Base-by-base conservation (phyloP, 2,888 invertebrate species). In the Chaetogeoica ovagalla region DNA sequence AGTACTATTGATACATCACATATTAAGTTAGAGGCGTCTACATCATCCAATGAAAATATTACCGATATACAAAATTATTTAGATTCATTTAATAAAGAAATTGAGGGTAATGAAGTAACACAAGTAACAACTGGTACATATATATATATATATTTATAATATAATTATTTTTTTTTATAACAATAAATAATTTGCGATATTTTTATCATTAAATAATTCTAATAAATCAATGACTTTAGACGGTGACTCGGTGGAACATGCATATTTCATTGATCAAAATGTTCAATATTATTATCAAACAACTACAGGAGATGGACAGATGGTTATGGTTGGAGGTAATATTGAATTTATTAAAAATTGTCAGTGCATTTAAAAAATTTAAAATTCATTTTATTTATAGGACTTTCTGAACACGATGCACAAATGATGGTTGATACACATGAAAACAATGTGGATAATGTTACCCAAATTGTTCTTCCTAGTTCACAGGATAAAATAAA, bases 241-340 rank as follows among this genome's bases (percentile, higher is more conserved):
- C 70, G 83, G 81, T 65, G 83, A 83, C 60, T 83, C 84, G n/a
- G 85, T 85, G 70, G 84, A 85, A 21, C 85, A 83, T 23, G 85
- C 85, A 13, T 85, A 87, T 43, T 89, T 86, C 4, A 89, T 89
- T 21, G 88, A 87, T 68, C 90, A 90, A 83, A 90, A 89, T 83
- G 94, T 94, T 0, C 91, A 93, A 83, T 94, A 94, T 86, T 95
- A 94, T 85, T 93, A 92, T 85, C 94, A 94, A 86, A 90, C 91
- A 73, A 83, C 83, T 6, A 82, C 82, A 63, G 83, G 82, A 57
- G 83, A 83, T 74, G 84, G 84, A 8, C 83, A 84, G 82, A 83
- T 84, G 59, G 84, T 84, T 83, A 84, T 84, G 68, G 83, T 84
- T 62, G 84, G 79, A 79, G 79, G 79, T 79, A 23, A 59, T 1